Percentiles rank a stretch among this genome's conserved stretches.
Conservation (phyloP, 2,888 invertebrate species). For the Platycnemis pennipes region DNA sequence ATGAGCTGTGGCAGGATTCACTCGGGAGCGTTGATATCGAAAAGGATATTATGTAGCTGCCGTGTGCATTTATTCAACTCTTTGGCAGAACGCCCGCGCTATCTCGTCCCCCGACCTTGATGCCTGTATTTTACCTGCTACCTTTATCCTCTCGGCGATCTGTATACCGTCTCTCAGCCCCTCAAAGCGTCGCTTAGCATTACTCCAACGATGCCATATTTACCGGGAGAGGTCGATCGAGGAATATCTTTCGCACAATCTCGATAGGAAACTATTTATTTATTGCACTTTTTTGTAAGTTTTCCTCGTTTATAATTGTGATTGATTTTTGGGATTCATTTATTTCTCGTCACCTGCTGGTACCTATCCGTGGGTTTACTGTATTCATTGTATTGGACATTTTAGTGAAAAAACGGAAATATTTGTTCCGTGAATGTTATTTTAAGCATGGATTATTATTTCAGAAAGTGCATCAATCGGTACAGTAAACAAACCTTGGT, state of each 20-base stretch:
- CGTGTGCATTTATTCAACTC: too few species aligned
- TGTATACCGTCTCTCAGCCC: too few species aligned
- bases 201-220: not conserved
- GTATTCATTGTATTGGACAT: not conserved
- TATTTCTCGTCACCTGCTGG: not conserved
- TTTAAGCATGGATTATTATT: not conserved
- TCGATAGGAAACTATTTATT: not conserved
- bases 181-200: not conserved
- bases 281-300: too few species aligned
- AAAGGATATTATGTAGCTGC: too few species aligned
- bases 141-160: not conserved
- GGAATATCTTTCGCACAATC: not conserved
- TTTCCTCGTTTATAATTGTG: not conserved
- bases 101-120: not conserved
- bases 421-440: not conserved
- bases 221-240: not conserved
- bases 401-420: not conserved
- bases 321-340: not conserved
- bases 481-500: too few species aligned
- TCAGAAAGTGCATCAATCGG: not conserved
- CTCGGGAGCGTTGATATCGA: too few species aligned
- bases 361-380: not conserved
- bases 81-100: too few species aligned
- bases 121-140: not conserved
- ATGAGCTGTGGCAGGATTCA: too few species aligned